Evolutionary conservation across 1,140 invertebrate genomes (phyloP).

Genomic region (Drosophila ambigua): DNA sequence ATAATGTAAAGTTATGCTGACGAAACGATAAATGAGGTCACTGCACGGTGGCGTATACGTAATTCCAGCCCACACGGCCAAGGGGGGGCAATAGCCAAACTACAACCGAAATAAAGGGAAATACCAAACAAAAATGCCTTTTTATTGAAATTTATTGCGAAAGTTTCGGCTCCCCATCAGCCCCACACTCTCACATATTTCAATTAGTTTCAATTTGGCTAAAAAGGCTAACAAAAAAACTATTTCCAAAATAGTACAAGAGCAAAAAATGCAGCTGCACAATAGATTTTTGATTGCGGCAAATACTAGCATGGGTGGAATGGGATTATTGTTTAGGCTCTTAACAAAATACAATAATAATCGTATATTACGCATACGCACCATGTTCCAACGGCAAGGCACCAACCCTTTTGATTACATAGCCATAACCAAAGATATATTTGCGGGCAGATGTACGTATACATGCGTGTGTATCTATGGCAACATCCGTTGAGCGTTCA

Average conservation of each 20-base stretch:
- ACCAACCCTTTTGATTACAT: conserved; percentile 35
- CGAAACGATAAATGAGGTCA: conserved; percentile 50
- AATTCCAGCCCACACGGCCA: conserved; percentile 45
- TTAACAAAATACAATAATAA: conserved; percentile 63
- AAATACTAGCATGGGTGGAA: conserved; percentile 24
- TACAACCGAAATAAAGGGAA: conserved; percentile 42
- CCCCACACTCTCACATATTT: conserved; percentile 54
- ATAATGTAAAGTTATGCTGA: conserved; percentile 58
- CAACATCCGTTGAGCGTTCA: conserved; percentile 66
- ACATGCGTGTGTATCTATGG: conserved; percentile 53
- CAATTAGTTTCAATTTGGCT: conserved; percentile 78
- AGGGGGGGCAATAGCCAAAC: conserved; percentile 9
- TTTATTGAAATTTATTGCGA: conserved; percentile 72
- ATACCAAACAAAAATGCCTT: conserved; percentile 56
- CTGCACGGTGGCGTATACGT: conserved; percentile 48
- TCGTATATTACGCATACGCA: conserved; percentile 68
- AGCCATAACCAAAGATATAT: conserved; percentile 12
- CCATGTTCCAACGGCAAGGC: not conserved
- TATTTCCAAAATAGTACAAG: conserved; percentile 31
- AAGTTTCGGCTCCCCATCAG: conserved; percentile 42
- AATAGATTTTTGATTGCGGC: conserved; percentile 68
- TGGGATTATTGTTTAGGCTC: conserved; percentile 51
- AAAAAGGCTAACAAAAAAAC: conserved; percentile 36
- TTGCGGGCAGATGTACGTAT: conserved; percentile 5
- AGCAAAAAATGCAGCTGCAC: conserved; percentile 48